Evolutionary conservation across 2,888 invertebrate species (phyloP), one percentile per base, ranked within the genome.

Genomic region (Acronicta alni): DNA sequence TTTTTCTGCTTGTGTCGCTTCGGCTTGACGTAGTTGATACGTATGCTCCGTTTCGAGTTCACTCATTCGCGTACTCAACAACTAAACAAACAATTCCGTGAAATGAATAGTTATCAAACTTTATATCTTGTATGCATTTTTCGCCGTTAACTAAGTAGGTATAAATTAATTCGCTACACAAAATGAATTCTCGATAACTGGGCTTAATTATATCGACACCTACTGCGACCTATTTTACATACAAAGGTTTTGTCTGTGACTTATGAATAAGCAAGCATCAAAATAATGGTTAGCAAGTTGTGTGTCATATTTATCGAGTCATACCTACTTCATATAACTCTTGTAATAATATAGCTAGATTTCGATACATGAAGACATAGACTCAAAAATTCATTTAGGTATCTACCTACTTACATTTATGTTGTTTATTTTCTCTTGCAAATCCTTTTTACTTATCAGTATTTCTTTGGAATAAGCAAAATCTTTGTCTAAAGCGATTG

Each of bases 1-100:
- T 83, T 97, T 97, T 69, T 98, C 97, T 9, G 97, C 96, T 83
- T 98, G 97, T 15, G 96, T 93, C 49, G 97, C 96, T 81, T 98
- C 96, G 38, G 96, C 96, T 89, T 98, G 97, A 23, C 97, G 95
- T 76, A 97, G 94, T 85, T 98, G 97, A 84, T 98, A 98, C 0
- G 97, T 96, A 81, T 98, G 97, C 85, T 99, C 98, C 14, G 97
- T 97, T 83, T 98, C 97, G 75, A 98, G 92, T 86, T 99, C 98
- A 70, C 96, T 96, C 84, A 98, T 96, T 48, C 98, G 95, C 18
- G 96, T 95, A 71, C 96, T 96, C 23, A 97, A 86, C 60, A 94
- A 79, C 94, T 94, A 70, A 64, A 86, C 81, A 77, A 71, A 67
- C 49, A 72, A 39, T 37, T 35, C 38, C n/a, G n/a, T 44, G 39